Base-by-base conservation (phyloP, 2,888 invertebrate species). In the Lasioglossum lativentre region DNA sequence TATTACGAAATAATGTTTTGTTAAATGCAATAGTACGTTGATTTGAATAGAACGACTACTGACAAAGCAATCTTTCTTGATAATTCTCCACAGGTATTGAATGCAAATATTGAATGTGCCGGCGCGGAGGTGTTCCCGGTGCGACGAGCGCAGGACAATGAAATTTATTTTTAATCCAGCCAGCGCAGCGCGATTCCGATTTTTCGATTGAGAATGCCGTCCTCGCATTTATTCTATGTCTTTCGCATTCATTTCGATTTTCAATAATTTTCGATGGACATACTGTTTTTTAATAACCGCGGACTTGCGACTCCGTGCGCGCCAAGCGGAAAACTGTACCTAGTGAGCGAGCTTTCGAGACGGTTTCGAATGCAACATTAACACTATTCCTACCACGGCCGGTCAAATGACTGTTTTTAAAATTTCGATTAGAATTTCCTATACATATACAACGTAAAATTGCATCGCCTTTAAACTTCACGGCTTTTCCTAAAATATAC, bases 271-370 rank as follows among this genome's bases (percentile, higher is more conserved):
- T 73, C 72, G 16, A 75, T 34, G 66, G 75, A 45, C 30, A 38
- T 4, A 63, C 10, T 45, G 71, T 56, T 45, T 78, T 82, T 84
- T 82, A 84, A 84, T 84, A n/a, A n/a, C n/a, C n/a, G n/a, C n/a
- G n/a, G n/a, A 34, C 19, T 19, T 30, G 16, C 34, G n/a, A 70
- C 56, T 74, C 45, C 63, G 72, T n/a, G 56, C 75, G 59, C 80
- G 78, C 72, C 23, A 70, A 66, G 47, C 3, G 56, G 72, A 27
- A 70, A 27, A 66, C 75, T 14, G 73, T 40, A 34, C 23, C 14
- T 14, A 14, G 4, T 2, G 12, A 16, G 47, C 2, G 47, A 47
- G 78, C 78, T 75, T 75, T 52, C 52, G 47, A 45, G 68, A 16
- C 40, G 30, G 63, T 66, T 30, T 68, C 66, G 63, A 72, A 78